Base-by-base conservation (phyloP, 2,888 invertebrate genomes). In the Caenorhabditis parvicauda region DNA sequence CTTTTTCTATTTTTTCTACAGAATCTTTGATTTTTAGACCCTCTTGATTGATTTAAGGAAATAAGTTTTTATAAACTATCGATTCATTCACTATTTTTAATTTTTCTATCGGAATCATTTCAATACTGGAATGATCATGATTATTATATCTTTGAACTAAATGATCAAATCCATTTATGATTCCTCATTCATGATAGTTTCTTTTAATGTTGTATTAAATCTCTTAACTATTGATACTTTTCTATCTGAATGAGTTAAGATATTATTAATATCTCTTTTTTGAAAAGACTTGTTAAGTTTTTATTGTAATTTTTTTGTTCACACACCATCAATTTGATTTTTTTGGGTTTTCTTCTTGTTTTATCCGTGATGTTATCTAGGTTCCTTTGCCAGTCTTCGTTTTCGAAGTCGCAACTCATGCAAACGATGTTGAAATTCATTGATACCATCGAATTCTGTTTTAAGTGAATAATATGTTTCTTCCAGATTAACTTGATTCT, bases 241-340 rank as follows among this genome's bases (percentile, higher is more conserved):
- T n/a, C 12, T 9, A 32, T 32, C 12, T 32, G 35, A 32, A 32
- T 32, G n/a, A 32, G 35, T 32, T 32, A n/a, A 32, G 35, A 32
- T 12, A 32, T 32, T 9, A 32, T n/a, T 32, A 32, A 41, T 41
- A n/a, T 41, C 41, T 21, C 14, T 22, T 24, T 22, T 14, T 17
- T 44, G 14, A 24, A 44, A 44, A 44, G 12, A 7, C 12, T 44
- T 44, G 14, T 44, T 44, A n/a, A n/a, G n/a, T n/a, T n/a, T n/a
- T n/a, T n/a, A n/a, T n/a, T n/a, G n/a, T n/a, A n/a, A n/a, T n/a
- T n/a, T n/a, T n/a, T n/a, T n/a, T n/a, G n/a, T n/a, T n/a, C n/a
- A n/a, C n/a, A n/a, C n/a, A n/a, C n/a, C n/a, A n/a, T n/a, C n/a
- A n/a, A n/a, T n/a, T n/a, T n/a, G n/a, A n/a, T n/a, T n/a, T n/a